These are phyloP conservation scores for Limnephilus rhombicus DNA, from an alignment of 2,888 invertebrate species.

Conservation along the genomic window DNA sequence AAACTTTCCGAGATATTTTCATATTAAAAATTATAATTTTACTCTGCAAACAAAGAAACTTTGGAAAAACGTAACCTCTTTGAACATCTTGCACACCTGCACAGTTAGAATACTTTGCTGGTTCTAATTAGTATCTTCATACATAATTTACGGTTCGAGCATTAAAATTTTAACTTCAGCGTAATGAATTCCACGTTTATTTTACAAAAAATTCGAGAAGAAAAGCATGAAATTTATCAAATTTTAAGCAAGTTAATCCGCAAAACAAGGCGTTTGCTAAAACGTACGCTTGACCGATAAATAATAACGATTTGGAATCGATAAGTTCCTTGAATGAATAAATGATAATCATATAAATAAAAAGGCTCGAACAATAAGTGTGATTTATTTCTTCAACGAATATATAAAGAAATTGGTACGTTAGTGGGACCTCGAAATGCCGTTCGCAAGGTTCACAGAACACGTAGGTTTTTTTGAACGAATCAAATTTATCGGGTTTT, in stretches of 20 bases:
- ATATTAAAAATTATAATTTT: neutral
- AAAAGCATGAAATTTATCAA: neutral
- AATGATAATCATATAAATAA: neutral
- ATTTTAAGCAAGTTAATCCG: neutral
- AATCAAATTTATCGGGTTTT: neutral
- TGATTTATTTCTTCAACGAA: neutral
- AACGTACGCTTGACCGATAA: neutral
- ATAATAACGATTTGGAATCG: neutral
- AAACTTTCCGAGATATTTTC: neutral
- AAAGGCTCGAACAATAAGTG: neutral
- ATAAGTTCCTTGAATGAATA: neutral
- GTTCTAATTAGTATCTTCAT: slow-evolving; percentile 1
- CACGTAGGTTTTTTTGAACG: neutral
- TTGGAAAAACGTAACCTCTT: neutral
- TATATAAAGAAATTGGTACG: neutral
- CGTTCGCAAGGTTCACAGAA: neutral
- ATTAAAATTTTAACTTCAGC: neutral
- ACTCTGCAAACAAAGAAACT: neutral
- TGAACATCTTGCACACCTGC: neutral
- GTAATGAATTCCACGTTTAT: neutral
- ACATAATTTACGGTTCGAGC: neutral
- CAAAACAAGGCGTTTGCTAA: neutral
- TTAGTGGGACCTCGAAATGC: neutral
- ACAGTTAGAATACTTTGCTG: neutral
- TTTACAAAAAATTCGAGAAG: neutral